Percentiles rank a stretch among this genome's conserved stretches.
Evolutionary conservation across 2,888 invertebrate species (phyloP).

Genomic region (Ashinkailepas kermadecensis): DNA sequence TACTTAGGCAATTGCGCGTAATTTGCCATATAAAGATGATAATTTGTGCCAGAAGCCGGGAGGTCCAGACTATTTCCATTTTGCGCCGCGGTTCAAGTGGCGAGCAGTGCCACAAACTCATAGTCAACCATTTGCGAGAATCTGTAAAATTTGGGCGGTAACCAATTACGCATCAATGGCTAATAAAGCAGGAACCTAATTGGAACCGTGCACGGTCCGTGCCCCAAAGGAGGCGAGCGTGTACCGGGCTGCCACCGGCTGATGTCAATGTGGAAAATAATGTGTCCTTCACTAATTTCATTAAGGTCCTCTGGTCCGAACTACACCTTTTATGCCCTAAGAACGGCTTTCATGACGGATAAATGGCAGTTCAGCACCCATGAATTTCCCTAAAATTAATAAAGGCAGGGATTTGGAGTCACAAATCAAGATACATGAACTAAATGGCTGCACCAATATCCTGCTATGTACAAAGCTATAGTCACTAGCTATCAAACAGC

Average conservation of each 20-base stretch:
- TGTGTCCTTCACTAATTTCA: background rate
- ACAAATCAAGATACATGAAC: background rate
- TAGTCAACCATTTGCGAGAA: background rate
- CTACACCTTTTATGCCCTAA: background rate
- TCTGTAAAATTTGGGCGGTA: constrained; percentile 10
- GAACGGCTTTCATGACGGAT: background rate
- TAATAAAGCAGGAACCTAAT: background rate
- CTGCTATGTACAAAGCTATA: background rate
- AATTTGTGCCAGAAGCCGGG: background rate
- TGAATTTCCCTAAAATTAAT: background rate
- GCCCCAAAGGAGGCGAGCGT: background rate
- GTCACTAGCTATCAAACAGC: background rate
- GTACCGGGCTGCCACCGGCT: background rate
- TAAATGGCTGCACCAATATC: background rate
- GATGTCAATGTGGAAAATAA: background rate
- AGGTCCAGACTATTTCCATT: background rate
- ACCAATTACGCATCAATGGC: constrained; percentile 13
- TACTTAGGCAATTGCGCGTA: constrained; percentile 1
- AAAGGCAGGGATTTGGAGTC: background rate
- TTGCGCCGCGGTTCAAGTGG: background rate
- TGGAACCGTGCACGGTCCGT: background rate
- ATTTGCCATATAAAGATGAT: constrained; percentile 2
- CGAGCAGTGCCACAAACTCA: background rate
- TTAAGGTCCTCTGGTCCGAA: background rate
- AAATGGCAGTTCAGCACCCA: background rate